Base-by-base conservation (phyloP, 2,797 vertebrate genomes). In the Sarcophilus harrisii region DNA sequence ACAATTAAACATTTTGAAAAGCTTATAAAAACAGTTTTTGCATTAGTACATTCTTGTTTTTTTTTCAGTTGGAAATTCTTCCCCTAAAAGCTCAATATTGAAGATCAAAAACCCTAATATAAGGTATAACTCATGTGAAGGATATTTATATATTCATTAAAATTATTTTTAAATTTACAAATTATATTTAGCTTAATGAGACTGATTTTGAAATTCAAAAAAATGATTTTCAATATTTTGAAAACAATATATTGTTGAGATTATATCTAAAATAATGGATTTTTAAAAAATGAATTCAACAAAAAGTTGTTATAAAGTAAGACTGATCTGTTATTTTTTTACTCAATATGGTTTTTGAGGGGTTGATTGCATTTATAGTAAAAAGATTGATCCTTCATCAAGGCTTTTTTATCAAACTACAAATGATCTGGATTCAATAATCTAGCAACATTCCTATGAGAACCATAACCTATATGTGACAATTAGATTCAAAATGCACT, bases 41-140 rank as follows among this genome's bases (percentile, higher is more conserved):
- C 90, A 11, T 94, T 97, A 58, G 49, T 32, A 10, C 58, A 95
- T 92, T n/a, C 60, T 49, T 49, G 49, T 49, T 49, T 49, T 90
- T 90, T 58, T 93, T 57, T 96, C 91, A 95, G 27, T 94, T 93
- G 58, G 87, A 49, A 92, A 95, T 91, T 45, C 94, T 95, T 95
- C 92, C 55, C 92, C 57, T 45, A 58, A 91, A 96, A 49, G 89
- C 92, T 91, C 57, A 62, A 81, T 32, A 62, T 3, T 52, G 93
- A 96, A 92, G 11, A 38, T 94, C 87, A n/a, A 89, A 93, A 92
- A 91, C 4, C 1, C 1, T 66, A 27, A 91, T 58, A 90, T 58
- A 95, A 92, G 95, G 73, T 92, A 92, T n/a, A 16, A n/a, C 13
- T 94, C 45, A 60, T 91, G 13, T 90, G 89, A 95, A 45, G 58